Evolutionary conservation across 2,113 vertebrate genomes (phyloP), one percentile per base, ranked within the genome.

Genomic region (Nothobranchius kuhntae): DNA sequence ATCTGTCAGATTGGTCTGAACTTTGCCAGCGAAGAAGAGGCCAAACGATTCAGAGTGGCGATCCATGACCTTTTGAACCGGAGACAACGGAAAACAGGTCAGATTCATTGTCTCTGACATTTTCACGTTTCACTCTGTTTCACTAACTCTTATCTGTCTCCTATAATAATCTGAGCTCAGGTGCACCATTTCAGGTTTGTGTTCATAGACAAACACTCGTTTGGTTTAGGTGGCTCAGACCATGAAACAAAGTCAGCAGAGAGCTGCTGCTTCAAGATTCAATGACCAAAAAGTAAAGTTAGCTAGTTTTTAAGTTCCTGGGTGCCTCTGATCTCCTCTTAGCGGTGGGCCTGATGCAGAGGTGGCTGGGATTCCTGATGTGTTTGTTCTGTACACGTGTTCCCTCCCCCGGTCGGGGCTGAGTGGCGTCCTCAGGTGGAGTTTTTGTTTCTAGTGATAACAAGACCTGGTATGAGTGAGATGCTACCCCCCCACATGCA

Each of bases 1-100:
- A 89, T 91, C 67, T 96, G 94, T 93, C 97, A 98, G 91, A 90
- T 99, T 73, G 97, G 96, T 85, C 94, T 99, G 91, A 99, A 99
- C 92, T 99, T 98, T 84, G 96, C 96, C 85, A 98, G 93, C 66
- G 96, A 99, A 93, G 96, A 99, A 90, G 97, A 99, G 88, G 96
- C 97, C 85, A 97, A 95, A 90, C 93, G 94, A 83, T 98, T 98
- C 89, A 89, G 95, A 84, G 92, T 90, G 79, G 93, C 94, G 66
- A 90, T 98, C 85, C 93, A 91, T 70, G 97, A 99, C 68, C 91
- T 98, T 77, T 92, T 98, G 85, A 92, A 92, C 85, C 92, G 96
- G 65, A 92, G 96, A 45, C 96, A 96, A 62, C 95, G 95, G 78
- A 98, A 95, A 92, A 95, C 95, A 54, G 97, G 97, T 96, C 91